These are phyloP conservation scores for Mormyrus iriodes DNA, from an alignment of 2,113 vertebrate species.

Conservation along the genomic window DNA sequence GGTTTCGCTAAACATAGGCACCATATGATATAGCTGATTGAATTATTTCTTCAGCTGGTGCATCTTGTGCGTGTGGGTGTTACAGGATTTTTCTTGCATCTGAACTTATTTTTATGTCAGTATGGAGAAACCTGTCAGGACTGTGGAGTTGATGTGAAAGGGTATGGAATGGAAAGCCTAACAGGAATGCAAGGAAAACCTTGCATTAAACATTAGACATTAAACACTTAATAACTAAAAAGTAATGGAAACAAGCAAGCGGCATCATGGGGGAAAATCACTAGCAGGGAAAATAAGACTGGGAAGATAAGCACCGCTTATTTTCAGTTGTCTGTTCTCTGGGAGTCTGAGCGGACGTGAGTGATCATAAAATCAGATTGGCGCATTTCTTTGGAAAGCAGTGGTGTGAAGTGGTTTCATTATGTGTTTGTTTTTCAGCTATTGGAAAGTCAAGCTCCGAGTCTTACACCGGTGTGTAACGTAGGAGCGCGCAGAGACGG, in stretches of 20 bases:
- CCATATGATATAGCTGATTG: background rate
- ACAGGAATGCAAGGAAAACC: background rate
- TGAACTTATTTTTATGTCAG: background rate
- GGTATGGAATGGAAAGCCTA: background rate
- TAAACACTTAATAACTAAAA: background rate
- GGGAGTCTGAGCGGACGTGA: background rate
- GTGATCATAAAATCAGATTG: background rate
- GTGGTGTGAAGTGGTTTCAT: background rate
- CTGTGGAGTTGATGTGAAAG: background rate
- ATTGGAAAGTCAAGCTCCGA: background rate
- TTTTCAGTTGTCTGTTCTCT: background rate
- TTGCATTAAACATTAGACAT: too few relatives aligned
- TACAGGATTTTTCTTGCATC: background rate
- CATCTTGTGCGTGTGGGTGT: background rate
- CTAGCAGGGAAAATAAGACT: background rate
- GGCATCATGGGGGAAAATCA: background rate
- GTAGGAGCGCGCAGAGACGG: too few relatives aligned
- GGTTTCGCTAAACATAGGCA: background rate
- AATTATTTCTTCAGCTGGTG: background rate
- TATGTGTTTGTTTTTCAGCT: background rate
- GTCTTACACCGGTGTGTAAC: background rate
- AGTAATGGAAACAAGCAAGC: background rate
- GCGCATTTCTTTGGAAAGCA: background rate
- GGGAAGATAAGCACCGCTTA: background rate
- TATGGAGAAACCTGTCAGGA: background rate